A percentile compares a stretch with the other conserved stretches of the same genome.
phyloP scores from a whole-genome alignment of 2,888 invertebrate genomes.

The Trissolcus brochymenae region DNA sequence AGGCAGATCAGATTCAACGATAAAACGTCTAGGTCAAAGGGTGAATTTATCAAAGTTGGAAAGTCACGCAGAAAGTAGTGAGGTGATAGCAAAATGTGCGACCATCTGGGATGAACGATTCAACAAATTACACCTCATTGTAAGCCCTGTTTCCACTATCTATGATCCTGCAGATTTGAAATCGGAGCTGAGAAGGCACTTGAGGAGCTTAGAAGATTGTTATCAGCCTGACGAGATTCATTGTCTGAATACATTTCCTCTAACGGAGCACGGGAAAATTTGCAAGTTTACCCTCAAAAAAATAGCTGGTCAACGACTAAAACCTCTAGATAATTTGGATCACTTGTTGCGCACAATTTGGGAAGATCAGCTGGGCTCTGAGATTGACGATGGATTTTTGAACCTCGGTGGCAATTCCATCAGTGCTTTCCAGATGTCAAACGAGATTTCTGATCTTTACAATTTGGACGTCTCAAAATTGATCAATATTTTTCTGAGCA shows the following conservation, averaged over 20 bases:
- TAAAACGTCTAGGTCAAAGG: slow-evolving; percentile 88
- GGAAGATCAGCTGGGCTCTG: slow-evolving; percentile 61
- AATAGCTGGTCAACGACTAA: slow-evolving; percentile 72
- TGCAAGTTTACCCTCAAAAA: slow-evolving; percentile 77
- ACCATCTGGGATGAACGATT: slow-evolving; percentile 78
- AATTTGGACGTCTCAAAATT: slow-evolving; percentile 78
- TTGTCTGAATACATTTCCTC: slow-evolving; percentile 79
- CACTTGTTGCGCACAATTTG: slow-evolving; percentile 61
- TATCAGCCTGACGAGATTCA: slow-evolving; percentile 83
- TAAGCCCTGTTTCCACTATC: slow-evolving; percentile 70
- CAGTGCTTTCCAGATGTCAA: slow-evolving; percentile 81
- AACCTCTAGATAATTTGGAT: slow-evolving; percentile 62
- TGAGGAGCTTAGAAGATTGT: slow-evolving; percentile 76
- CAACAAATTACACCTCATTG: slow-evolving; percentile 76
- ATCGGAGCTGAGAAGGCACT: slow-evolving; percentile 69
- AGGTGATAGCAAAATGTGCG: slow-evolving; percentile 78
- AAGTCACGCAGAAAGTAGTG: slow-evolving; percentile 75
- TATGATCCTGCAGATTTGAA: slow-evolving; percentile 65
- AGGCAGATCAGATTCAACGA: slow-evolving; percentile 82
- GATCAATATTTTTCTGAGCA: slow-evolving; percentile 78
- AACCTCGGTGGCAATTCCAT: slow-evolving; percentile 85
- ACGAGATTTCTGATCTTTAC: slow-evolving; percentile 77
- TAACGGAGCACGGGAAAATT: slow-evolving; percentile 85
- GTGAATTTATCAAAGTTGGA: slow-evolving; percentile 81
- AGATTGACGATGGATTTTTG: slow-evolving; percentile 77